A percentile compares a stretch with the other conserved stretches of the same genome.
phyloP scores from a whole-genome alignment of 2,113 vertebrate species.

The Seriola aureovittata region DNA sequence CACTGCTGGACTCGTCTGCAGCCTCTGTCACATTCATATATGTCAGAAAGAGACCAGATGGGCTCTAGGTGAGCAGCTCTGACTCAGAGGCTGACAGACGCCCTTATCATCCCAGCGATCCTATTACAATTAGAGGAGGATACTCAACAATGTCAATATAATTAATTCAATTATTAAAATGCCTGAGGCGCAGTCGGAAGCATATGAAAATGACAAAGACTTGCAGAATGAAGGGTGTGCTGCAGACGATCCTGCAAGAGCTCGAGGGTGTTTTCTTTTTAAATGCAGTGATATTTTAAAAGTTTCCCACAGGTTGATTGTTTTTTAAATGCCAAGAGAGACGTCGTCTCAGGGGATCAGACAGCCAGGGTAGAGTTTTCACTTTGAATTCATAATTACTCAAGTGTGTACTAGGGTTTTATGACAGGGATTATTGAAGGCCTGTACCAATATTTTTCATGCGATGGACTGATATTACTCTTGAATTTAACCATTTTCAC shows the following conservation, averaged over 20 bases:
- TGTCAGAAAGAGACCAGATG: slow-evolving; percentile 15
- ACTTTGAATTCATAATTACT: slow-evolving; percentile 56
- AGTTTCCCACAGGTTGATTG: slow-evolving; percentile 68
- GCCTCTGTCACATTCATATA: not conserved
- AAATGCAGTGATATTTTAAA: slow-evolving; percentile 61
- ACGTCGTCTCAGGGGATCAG: slow-evolving; percentile 49
- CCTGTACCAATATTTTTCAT: not conserved
- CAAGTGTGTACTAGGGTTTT: not conserved
- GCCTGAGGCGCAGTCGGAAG: slow-evolving; percentile 33
- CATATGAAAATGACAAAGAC: slow-evolving; percentile 54
- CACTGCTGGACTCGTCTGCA: not conserved
- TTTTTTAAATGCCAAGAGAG: slow-evolving; percentile 63
- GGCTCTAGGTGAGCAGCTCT: slow-evolving; percentile 36
- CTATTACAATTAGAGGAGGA: slow-evolving; percentile 71
- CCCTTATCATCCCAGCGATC: slow-evolving; percentile 47
- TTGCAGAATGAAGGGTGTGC: slow-evolving; percentile 22
- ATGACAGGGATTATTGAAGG: not conserved
- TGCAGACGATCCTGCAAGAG: not conserved
- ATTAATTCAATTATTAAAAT: slow-evolving; percentile 75
- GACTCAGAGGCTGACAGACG: slow-evolving; percentile 21
- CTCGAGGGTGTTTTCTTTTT: slow-evolving; percentile 60
- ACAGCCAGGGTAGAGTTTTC: slow-evolving; percentile 18
- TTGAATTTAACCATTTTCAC: not conserved
- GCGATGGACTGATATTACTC: not conserved
- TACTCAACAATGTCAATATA: slow-evolving; percentile 63